Base-by-base conservation (phyloP, 2,888 invertebrate species). In the Phrixothrix hirtus region DNA sequence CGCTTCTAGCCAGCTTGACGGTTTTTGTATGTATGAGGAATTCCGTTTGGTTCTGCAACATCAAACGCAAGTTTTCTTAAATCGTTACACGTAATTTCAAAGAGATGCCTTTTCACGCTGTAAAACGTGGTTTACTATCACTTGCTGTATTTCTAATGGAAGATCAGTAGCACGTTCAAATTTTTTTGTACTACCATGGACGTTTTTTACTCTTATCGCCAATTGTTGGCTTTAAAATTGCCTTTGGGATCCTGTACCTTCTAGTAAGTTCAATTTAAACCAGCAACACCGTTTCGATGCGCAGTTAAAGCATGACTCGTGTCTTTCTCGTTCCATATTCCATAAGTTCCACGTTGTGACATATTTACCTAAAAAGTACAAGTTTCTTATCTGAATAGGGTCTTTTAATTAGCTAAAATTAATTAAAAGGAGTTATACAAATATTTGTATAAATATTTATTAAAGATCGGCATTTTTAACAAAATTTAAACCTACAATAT, bases 1-100 rank as follows among this genome's bases (percentile, higher is more conserved):
- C 49, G 51, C 7, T 14, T 30, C 16, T 55, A 51, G 7, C 46
- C 46, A 2, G 50, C 55, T 11, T 16, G 32, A 12, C 32, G 11
- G 11, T 50, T 37, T 35, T 55, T 32, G 10, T 42, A 55, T 13
- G 25, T 39, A 15, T 46, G 36, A 1, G 27, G 27, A 32, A 55
- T 34, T 4, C 10, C 9, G 15, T 39, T 43, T 16, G 6, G 29
- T 13, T 36, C n/a, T n/a, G n/a, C n/a, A 25, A 55, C 21, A 10
- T 55, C 14, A 37, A 39, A 50, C 14, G 45, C 50, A 9, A 37
- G 7, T 11, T 25, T 21, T 25, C 37, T 21, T n/a, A 37, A n/a
- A 37, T 37, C 38, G n/a, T 7, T 26, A 7, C 15, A 7, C 1
- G 38, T 38, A 7, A 26, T 27, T 9, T 27, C n/a, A 38, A 38